Evolutionary conservation across 2,888 invertebrate genomes (phyloP).

Genomic region (Gastrophysa polygoni): DNA sequence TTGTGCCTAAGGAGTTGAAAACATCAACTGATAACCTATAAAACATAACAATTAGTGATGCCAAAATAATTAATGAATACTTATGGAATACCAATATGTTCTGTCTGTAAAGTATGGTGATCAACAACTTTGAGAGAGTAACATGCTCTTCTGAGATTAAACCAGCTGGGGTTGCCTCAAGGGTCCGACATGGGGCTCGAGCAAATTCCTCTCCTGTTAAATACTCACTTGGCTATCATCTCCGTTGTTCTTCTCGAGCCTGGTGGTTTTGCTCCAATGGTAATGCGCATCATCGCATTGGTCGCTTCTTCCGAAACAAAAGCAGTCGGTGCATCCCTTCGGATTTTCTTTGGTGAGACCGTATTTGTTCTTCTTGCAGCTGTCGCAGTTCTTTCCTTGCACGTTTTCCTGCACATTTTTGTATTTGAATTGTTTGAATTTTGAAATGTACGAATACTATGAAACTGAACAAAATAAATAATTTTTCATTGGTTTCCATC

Average conservation of each 20-base stretch:
- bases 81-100: too few relatives aligned
- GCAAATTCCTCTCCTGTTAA: too few relatives aligned
- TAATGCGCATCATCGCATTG: slow-evolving; percentile 81
- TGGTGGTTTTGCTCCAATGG: slow-evolving; percentile 78
- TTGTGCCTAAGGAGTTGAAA: too few relatives aligned
- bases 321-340: slow-evolving; percentile 92
- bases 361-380: slow-evolving; percentile 85
- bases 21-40: too few relatives aligned
- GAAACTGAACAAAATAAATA: too few relatives aligned
- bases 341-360: slow-evolving; percentile 79
- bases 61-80: too few relatives aligned
- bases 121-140: too few relatives aligned
- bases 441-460: too few relatives aligned
- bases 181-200: not conserved
- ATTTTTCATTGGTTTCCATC: too few relatives aligned
- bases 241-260: slow-evolving; percentile 56
- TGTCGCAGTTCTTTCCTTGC: slow-evolving; percentile 81
- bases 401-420: slow-evolving; percentile 71
- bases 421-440: not conserved
- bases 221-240: slow-evolving; percentile 54
- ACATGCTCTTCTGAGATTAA: too few relatives aligned
- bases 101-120: too few relatives aligned
- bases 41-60: too few relatives aligned
- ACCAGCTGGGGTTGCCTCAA: not conserved
- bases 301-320: slow-evolving; percentile 89